Evolutionary conservation across 2,888 invertebrate genomes (phyloP), one percentile per base, ranked within the genome.

Genomic region (Microplitis manilae): DNA sequence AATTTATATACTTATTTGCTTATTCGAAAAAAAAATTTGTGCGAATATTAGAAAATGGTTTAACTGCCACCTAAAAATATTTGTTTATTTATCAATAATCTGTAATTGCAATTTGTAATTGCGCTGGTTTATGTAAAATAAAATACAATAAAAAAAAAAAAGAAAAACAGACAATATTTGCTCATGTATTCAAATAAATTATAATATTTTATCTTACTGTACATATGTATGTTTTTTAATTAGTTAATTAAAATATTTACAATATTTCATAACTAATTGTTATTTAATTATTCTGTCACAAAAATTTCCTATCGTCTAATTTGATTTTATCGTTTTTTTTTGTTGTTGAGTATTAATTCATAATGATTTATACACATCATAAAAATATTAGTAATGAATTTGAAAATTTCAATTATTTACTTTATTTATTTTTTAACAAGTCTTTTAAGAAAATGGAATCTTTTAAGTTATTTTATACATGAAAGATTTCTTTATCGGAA

Each of bases 201-300:
- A 50, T 50, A 8, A 50, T 30, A 38, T 38, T 17, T 73, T n/a
- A 40, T 15, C 5, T 6, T 40, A 4, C 64, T 73, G 73, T 73
- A 72, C 71, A 72, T 2, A 30, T 30, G 4, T 30, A 30, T 70
- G 30, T 72, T 60, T 40, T 17, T 13, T 30, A 41, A 73, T 73
- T 40, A 20, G n/a, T 65, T 38, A 65, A 8, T 65, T 41, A 41
- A 73, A 73, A 30, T 73, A 73, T 73, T 73, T 73, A 73, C 73
- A 73, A 73, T 73, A n/a, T 60, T 30, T 62, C 6, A 17, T 67
- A 30, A 67, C 38, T 67, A n/a, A 67, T 67, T 9, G n/a, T 67
- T 9, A 67, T 67, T 38, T 38, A n/a, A 39, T 60, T 40, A 41
- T 17, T 40, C 20, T 17, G 50, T 9, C 13, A 39, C 40, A 41